A percentile compares a stretch with the other conserved stretches of the same genome.
Evolutionary conservation across 2,113 vertebrate species (phyloP).

Genomic region (Nanorana parkeri): DNA sequence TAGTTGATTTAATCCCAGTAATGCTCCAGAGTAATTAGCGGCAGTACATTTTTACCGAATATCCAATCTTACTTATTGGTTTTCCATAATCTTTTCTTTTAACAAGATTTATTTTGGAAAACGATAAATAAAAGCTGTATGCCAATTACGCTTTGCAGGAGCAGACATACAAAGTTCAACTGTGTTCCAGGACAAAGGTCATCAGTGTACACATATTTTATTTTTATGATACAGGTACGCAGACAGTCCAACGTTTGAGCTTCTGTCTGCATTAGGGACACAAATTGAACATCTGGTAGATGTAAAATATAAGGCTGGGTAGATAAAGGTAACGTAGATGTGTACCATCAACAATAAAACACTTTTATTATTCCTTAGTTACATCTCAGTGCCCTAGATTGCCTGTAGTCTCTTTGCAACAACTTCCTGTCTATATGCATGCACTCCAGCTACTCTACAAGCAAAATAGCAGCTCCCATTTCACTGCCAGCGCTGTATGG

Average conservation of each 20-base stretch:
- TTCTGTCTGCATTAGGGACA: not conserved
- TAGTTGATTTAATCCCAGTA: constrained; percentile 36
- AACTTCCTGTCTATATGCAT: too few relatives aligned
- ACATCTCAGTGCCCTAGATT: too few relatives aligned
- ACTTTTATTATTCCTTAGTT: too few relatives aligned
- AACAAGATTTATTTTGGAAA: constrained; percentile 4
- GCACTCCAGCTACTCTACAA: too few relatives aligned
- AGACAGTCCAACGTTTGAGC: not conserved
- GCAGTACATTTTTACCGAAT: constrained; percentile 17
- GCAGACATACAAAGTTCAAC: constrained; percentile 25
- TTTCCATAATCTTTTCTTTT: constrained; percentile 35
- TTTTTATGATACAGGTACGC: constrained; percentile 9
- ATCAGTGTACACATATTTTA: not conserved
- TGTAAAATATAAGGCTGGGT: too few relatives aligned
- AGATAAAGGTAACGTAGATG: too few relatives aligned
- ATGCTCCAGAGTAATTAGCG: constrained; percentile 21
- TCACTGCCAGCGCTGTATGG: too few relatives aligned
- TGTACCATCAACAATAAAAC: too few relatives aligned
- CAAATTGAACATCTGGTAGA: too few relatives aligned
- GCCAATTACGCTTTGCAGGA: not conserved
- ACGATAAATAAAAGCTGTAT: not conserved
- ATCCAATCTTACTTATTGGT: constrained; percentile 20
- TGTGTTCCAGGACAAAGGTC: not conserved
- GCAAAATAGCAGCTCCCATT: too few relatives aligned
- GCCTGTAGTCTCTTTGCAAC: too few relatives aligned